phyloP scores from a whole-genome alignment of 2,797 vertebrate genomes.

The Zenarchopterus dispar region DNA sequence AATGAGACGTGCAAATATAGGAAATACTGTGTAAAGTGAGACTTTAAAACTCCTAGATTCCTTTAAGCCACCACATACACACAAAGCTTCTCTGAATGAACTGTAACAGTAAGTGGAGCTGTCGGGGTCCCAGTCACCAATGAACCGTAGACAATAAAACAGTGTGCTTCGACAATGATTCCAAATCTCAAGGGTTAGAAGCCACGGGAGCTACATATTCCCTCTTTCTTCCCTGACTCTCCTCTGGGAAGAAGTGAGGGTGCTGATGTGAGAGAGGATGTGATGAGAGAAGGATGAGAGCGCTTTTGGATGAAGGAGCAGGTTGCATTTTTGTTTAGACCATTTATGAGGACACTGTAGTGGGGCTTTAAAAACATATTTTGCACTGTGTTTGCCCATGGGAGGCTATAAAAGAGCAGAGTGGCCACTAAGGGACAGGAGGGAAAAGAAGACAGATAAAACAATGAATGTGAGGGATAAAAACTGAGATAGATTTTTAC shows the following conservation, averaged over 20 bases:
- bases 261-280: background rate
- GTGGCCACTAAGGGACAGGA: slow-evolving; percentile 17
- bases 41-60: slow-evolving; percentile 1
- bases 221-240: too few species aligned
- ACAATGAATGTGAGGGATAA: background rate
- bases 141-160: slow-evolving; percentile 35
- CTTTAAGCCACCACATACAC: background rate
- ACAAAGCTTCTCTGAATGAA: slow-evolving; percentile 12
- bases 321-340: slow-evolving; percentile 31
- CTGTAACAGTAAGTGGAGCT: slow-evolving; percentile 23
- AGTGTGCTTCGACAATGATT: slow-evolving; percentile 19
- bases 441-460: slow-evolving; percentile 4
- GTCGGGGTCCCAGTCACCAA: slow-evolving; percentile 25
- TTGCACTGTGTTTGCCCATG: slow-evolving; percentile 17
- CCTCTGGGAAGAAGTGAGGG: too few species aligned
- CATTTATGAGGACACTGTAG: slow-evolving; percentile 16
- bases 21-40: background rate
- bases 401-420: slow-evolving; percentile 26
- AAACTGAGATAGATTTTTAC: background rate
- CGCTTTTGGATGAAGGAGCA: background rate
- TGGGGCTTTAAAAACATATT: slow-evolving; percentile 22
- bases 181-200: slow-evolving; percentile 34
- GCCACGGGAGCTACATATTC: slow-evolving; percentile 10
- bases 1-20: slow-evolving; percentile 25
- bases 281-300: background rate